Evolutionary conservation across 1,140 invertebrate genomes (phyloP), one percentile per base, ranked within the genome.

Genomic region (Diabrotica virgifera): DNA sequence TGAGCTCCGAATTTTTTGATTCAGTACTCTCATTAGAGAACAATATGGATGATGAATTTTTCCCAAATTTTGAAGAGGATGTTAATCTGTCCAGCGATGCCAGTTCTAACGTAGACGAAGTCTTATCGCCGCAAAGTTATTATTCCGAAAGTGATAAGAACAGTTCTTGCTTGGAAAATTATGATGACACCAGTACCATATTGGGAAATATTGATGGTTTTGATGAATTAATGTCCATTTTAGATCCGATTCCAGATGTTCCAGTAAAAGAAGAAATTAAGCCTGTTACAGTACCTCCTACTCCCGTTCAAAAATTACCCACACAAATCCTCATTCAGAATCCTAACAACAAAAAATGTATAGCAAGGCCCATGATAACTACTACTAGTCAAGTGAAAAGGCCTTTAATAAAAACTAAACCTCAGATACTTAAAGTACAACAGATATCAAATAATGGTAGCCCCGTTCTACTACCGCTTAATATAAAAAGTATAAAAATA

Each of bases 401-500:
- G 64, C 50, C 78, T 5, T 12, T 54, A 11, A n/a, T 46, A 3
- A 80, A 78, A 11, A 78, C 76, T 0, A 83, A 84, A 64, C 72
- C 81, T 46, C 80, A 83, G 70, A 80, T 85, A n/a, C 82, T 84
- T 12, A 72, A 83, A 63, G 83, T 85, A 2, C 83, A 83, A 11
- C 80, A 82, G 0, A 79, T 84, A 74, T 79, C 80, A 12, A 82
- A 80, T 62, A 74, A 76, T 59, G 70, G 74, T 63, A 80, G 87
- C 2, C 89, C 87, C 0, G 86, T 90, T 58, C 77, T 90, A 2
- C 76, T 90, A 50, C 89, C 88, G 0, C 84, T 89, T 3, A 87
- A 82, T n/a, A 78, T 89, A 36, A 89, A 88, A 73, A 86, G 89
- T 71, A 87, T 90, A 54, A 90, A 89, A 77, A 89, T 90, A n/a